Conservation (phyloP, 1,140 invertebrate species). For the Episyrphus balteatus region DNA sequence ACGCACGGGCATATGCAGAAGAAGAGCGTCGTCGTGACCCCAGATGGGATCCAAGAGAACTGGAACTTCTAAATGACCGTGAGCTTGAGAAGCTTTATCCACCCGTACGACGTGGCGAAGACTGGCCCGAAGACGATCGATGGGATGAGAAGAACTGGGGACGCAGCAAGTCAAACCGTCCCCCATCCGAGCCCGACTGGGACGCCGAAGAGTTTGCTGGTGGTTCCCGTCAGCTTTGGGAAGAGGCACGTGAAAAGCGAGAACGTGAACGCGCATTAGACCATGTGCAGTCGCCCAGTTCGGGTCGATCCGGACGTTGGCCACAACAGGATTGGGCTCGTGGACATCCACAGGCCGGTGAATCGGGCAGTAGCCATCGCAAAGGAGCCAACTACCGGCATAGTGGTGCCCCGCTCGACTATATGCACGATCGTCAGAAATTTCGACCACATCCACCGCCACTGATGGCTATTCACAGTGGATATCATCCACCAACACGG, state of each 20-base stretch:
- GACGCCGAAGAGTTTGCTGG: conserved; percentile 24
- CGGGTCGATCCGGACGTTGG: background rate
- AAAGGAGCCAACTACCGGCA: conserved; percentile 20
- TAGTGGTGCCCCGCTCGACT: conserved; percentile 8
- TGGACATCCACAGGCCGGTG: conserved; percentile 7
- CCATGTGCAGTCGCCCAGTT: conserved; percentile 1
- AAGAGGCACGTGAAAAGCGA: conserved; percentile 28
- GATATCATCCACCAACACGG: conserved; percentile 13
- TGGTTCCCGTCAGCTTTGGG: conserved; percentile 10
- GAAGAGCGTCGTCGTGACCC: conserved; percentile 17
- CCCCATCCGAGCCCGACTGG: conserved; percentile 29
- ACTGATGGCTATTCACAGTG: conserved; percentile 28
- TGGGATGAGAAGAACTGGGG: background rate
- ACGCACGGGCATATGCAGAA: background rate
- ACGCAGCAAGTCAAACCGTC: conserved; percentile 11
- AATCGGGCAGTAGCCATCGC: conserved; percentile 1
- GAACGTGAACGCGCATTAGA: conserved; percentile 17
- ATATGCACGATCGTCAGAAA: conserved; percentile 10
- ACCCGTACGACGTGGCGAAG: background rate
- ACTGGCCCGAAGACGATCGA: background rate
- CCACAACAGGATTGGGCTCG: background rate
- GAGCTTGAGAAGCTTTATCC: conserved; percentile 9
- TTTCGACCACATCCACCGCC: conserved; percentile 29
- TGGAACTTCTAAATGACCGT: conserved; percentile 33
- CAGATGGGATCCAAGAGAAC: conserved; percentile 35